These are phyloP conservation scores for Clarias gariepinus DNA, from an alignment of 2,113 vertebrate genomes.

Conservation along the genomic window DNA sequence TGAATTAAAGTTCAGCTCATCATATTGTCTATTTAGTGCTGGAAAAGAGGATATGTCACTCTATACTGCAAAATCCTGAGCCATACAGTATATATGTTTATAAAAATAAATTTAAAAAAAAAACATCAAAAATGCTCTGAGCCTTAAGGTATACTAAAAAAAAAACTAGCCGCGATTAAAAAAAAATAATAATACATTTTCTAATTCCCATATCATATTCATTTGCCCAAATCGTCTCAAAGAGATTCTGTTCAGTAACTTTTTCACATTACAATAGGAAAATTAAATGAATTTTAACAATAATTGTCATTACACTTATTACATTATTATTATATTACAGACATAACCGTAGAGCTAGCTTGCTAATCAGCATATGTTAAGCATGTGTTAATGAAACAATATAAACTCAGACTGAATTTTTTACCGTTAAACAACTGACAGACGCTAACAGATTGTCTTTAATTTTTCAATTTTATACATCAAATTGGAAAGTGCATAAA, in stretches of 20 bases:
- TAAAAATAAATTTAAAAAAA: too few species aligned
- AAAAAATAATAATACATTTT: background rate
- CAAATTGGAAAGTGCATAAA: background rate
- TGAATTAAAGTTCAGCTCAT: too few species aligned
- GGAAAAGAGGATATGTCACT: too few species aligned
- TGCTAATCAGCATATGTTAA: background rate
- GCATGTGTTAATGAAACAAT: background rate
- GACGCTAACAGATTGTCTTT: background rate
- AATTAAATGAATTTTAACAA: background rate
- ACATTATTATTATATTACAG: background rate
- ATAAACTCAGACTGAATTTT: background rate
- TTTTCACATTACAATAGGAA: background rate
- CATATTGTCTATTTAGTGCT: too few species aligned
- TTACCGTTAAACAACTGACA: background rate
- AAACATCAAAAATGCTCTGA: too few species aligned
- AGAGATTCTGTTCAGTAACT: background rate
- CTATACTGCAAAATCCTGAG: too few species aligned
- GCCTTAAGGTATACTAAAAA: background rate
- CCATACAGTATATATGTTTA: too few species aligned
- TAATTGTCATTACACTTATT: background rate
- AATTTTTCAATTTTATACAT: background rate
- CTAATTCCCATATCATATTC: constrained; percentile 13
- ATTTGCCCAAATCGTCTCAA: background rate
- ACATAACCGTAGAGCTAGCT: background rate
- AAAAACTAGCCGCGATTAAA: constrained; percentile 23